Evolutionary conservation across 1,140 invertebrate genomes (phyloP), one percentile per base, ranked within the genome.

Genomic region (Drosophila parvula): DNA sequence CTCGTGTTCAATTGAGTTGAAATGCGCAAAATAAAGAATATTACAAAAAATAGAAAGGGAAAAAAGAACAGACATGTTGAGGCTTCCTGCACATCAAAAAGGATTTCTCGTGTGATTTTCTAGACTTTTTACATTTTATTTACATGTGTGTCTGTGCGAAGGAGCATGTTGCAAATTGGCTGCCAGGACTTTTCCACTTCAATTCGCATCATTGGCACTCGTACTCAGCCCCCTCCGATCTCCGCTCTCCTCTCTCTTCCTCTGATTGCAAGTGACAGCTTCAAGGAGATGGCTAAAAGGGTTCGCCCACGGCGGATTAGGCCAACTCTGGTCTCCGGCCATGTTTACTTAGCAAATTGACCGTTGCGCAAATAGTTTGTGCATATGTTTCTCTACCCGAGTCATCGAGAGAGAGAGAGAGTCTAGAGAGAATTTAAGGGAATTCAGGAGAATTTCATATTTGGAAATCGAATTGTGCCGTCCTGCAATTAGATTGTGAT

Each of bases 211-310:
- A 85, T 85, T 75, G 82, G 75, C 82, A 73, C 81, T 77, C 77
- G 61, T 22, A 18, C 12, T 36, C 16, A 16, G 12, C 11, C 48
- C 12, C 4, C 44, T 67, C 45, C 5, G n/a, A n/a, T n/a, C n/a
- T n/a, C n/a, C n/a, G n/a, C n/a, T n/a, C n/a, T n/a, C 11, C 43
- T 65, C 58, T 36, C 43, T 28, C 50, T 12, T n/a, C 59, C 40
- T 59, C 47, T 85, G 81, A 85, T 85, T 85, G 81, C 81, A 74
- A 81, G n/a, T 85, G 81, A 85, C 81, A 85, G 81, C 67, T 86
- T 81, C 74, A 74, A 85, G 83, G 43, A 81, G 53, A 32, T 28
- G 14, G 53, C 62, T 79, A 62, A 79, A 85, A 81, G 81, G 78
- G 78, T 85, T 85, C 65, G 47, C 27, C 47, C 47, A 10, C 34